Conservation (phyloP, 2,113 vertebrate species). For the Rafetus swinhoei region DNA sequence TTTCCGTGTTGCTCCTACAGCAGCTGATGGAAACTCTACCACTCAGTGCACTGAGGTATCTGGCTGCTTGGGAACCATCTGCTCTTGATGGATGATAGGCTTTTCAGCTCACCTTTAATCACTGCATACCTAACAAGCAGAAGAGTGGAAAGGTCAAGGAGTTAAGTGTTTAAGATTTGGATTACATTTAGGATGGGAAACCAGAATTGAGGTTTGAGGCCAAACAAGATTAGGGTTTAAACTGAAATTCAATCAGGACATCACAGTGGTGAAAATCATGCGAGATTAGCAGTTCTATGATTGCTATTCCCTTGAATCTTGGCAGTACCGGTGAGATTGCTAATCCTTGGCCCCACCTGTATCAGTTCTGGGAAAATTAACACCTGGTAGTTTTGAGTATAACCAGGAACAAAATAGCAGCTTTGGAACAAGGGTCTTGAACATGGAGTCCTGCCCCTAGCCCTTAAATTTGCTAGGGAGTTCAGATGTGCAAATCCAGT, state of each 20-base stretch:
- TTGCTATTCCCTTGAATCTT: background rate
- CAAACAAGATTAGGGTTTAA: conserved; percentile 58
- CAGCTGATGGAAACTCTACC: conserved; percentile 71
- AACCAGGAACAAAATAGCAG: conserved; percentile 47
- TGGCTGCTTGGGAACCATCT: conserved; percentile 47
- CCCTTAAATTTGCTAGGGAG: background rate
- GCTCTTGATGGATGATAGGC: conserved; percentile 50
- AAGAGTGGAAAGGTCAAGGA: conserved; percentile 46
- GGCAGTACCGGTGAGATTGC: conserved; percentile 44
- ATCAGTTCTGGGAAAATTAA: conserved; percentile 48
- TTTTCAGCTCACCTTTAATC: conserved; percentile 71
- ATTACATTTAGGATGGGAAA: conserved; percentile 60
- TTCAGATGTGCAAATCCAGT: background rate
- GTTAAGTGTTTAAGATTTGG: background rate
- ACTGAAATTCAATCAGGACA: conserved; percentile 47
- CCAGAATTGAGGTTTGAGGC: conserved; percentile 67
- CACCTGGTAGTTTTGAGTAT: conserved; percentile 22
- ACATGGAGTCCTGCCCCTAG: background rate
- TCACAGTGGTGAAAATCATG: conserved; percentile 6
- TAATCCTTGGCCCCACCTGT: background rate
- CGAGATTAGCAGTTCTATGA: background rate
- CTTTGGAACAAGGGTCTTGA: background rate
- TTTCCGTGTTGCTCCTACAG: conserved; percentile 63
- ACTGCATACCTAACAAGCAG: conserved; percentile 62
- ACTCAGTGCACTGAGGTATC: conserved; percentile 53